Base-by-base conservation (phyloP, 2,888 invertebrate genomes). In the Cryptocheilus praepositus region DNA sequence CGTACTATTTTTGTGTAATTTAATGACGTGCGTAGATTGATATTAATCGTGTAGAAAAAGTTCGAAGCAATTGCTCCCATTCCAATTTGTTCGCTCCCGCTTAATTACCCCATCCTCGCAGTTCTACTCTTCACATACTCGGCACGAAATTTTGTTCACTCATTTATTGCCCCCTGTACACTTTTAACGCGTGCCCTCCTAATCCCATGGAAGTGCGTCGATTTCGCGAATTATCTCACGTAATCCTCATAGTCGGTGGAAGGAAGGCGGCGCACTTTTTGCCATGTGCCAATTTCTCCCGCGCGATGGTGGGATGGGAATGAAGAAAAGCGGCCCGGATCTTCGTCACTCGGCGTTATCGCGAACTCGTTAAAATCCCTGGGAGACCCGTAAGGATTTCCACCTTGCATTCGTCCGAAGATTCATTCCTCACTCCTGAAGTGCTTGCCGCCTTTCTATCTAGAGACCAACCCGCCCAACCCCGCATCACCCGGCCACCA, bases 361-460 rank as follows among this genome's bases (percentile, higher is more conserved):
- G 67, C 71, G 64, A 79, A 77, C 75, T 79, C 75, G 73, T 82
- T 81, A 79, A 81, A 82, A 79, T 69, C 78, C 80, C 68, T 70
- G 53, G 57, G 74, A 67, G 72, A 61, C 65, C 61, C 72, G 65
- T 70, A 62, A 73, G 70, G 73, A 75, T 75, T 76, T 77, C 68
- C 25, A 69, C 63, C 65, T 67, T 64, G 70, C 71, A 67, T 64
- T 66, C 58, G 73, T 68, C 71, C 61, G 52, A 73, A 79, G 76
- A 78, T 71, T 76, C 76, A 69, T 74, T 76, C 64, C 68, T 76
- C 66, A 67, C 64, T 64, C 64, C 59, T 46, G 51, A 19, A 46
- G 58, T 46, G 46, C 25, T 16, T 0, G 49, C n/a, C 18, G 16
- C 16, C 49, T 49, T 49, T 18, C 16, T 16, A 49, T 49, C 49